Evolutionary conservation across 2,797 vertebrate species (phyloP).

Genomic region (Naso thynnoides): DNA sequence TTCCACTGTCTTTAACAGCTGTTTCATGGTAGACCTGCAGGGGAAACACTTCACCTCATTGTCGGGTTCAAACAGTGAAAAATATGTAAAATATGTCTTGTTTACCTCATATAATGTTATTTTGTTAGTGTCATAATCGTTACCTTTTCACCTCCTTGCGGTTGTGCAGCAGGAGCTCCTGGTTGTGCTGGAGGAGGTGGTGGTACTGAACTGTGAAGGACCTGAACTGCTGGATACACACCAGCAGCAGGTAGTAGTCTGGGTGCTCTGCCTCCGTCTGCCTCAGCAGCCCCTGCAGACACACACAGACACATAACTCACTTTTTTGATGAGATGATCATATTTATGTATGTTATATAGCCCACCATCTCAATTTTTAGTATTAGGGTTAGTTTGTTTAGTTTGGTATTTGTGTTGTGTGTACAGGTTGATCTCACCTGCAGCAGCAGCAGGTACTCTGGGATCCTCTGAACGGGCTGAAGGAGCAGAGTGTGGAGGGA

Average conservation of each 20-base stretch:
- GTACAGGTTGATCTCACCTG: conserved; percentile 83
- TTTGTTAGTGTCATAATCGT: conserved; percentile 27
- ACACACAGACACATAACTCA: conserved; percentile 30
- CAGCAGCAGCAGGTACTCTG: conserved; percentile 93
- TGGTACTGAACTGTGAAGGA: conserved; percentile 93
- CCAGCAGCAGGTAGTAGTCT: conserved; percentile 95
- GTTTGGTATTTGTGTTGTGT: background rate
- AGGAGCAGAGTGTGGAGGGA: conserved; percentile 94
- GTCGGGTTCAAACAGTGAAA: background rate
- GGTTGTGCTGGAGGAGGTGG: conserved; percentile 93
- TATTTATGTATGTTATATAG: too few species aligned
- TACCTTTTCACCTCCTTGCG: conserved; percentile 94
- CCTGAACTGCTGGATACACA: conserved; percentile 94
- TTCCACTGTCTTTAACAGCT: conserved; percentile 90
- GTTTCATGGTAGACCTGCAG: conserved; percentile 91
- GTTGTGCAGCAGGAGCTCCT: conserved; percentile 93
- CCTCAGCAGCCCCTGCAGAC: conserved; percentile 89
- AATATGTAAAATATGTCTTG: background rate
- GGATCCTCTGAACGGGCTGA: conserved; percentile 96
- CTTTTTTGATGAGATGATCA: background rate
- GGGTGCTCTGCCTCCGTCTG: conserved; percentile 95
- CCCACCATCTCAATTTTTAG: too few species aligned
- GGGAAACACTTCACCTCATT: background rate
- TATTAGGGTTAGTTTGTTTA: background rate
- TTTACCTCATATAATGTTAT: background rate